A percentile compares a stretch with the other conserved stretches of the same genome.
phyloP scores from a whole-genome alignment of 2,797 vertebrate genomes.

The Natrix natrix region DNA sequence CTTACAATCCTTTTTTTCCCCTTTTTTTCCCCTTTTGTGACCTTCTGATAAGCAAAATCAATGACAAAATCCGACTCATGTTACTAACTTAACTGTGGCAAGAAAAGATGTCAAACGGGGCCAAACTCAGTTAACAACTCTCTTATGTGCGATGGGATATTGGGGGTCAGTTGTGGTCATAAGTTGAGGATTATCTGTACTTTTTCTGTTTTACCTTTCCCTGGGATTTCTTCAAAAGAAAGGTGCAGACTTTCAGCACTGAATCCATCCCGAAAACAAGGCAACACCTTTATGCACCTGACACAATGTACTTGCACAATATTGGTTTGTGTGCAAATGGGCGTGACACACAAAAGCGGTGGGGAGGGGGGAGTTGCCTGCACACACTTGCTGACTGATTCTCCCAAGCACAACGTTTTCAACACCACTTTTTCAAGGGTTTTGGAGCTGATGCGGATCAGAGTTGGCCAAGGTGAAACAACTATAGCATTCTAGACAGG shows the following conservation, averaged over 20 bases:
- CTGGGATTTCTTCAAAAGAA: not conserved
- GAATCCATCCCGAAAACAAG: not conserved
- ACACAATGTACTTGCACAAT: not conserved
- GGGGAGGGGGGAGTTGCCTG: not conserved
- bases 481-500: no score
- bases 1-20: no score
- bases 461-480: not conserved
- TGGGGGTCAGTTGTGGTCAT: no score
- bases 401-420: not conserved
- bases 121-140: no score
- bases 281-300: not conserved
- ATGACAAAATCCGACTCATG: no score
- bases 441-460: no score
- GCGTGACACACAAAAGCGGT: not conserved
- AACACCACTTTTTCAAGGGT: not conserved
- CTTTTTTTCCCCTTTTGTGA: no score
- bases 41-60: no score
- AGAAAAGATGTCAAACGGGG: no score
- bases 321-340: not conserved
- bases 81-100: no score
- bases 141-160: no score
- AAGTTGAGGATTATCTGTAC: no score
- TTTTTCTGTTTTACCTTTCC: not conserved
- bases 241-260: not conserved
- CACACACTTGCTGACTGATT: not conserved